Evolutionary conservation across 2,113 vertebrate species (phyloP).

Genomic region (Myotis davidii): DNA sequence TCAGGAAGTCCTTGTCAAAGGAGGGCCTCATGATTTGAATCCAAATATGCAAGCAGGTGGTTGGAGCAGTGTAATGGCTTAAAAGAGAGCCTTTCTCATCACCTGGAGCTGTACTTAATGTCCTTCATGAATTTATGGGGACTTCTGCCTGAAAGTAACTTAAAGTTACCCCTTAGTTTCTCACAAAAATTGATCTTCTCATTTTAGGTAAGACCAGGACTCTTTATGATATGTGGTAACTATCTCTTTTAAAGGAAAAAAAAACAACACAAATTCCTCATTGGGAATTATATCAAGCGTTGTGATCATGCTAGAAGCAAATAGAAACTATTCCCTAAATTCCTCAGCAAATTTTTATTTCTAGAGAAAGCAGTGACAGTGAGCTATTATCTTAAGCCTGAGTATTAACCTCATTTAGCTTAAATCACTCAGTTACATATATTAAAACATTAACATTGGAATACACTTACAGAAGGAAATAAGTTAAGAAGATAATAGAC

Average conservation of each 20-base stretch:
- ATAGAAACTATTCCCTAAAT: constrained; percentile 10
- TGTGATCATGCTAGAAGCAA: constrained; percentile 25
- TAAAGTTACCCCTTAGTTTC: background rate
- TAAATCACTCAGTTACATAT: constrained; percentile 22
- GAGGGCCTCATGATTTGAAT: background rate
- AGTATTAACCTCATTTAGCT: background rate
- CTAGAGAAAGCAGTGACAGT: constrained; percentile 14
- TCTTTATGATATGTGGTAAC: background rate
- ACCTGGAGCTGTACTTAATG: background rate
- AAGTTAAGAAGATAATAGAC: background rate
- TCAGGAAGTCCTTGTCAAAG: background rate
- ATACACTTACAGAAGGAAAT: background rate
- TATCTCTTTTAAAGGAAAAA: background rate
- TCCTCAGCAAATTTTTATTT: constrained; percentile 11
- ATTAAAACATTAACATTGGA: constrained; percentile 12
- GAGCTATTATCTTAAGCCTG: background rate
- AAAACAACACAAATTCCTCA: background rate
- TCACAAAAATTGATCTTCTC: background rate
- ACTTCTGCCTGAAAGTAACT: background rate
- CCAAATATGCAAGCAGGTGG: background rate
- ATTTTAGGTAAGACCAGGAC: background rate
- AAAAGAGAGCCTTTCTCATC: background rate
- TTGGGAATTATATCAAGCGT: constrained; percentile 3
- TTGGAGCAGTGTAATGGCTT: background rate
- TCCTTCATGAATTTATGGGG: background rate